Base-by-base conservation (phyloP, 1,140 invertebrate genomes). In the Paralvinella palmiformis region DNA sequence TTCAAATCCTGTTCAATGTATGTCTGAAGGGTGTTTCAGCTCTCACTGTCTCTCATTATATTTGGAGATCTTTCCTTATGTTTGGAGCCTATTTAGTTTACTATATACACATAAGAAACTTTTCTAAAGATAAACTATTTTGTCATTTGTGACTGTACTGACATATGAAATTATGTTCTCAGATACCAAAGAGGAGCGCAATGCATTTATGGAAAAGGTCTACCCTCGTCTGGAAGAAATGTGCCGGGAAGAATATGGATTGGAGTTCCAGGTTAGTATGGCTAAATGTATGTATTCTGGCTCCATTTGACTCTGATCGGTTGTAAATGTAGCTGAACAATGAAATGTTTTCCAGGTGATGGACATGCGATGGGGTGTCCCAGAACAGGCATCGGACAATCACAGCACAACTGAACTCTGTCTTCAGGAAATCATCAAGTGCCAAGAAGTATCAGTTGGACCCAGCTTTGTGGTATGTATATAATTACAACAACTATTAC, bases 101-200 rank as follows among this genome's bases (percentile, higher is more conserved):
- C n/a, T n/a, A n/a, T n/a, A n/a, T n/a, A n/a, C n/a, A n/a, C n/a
- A n/a, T n/a, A n/a, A n/a, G n/a, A n/a, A n/a, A n/a, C n/a, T n/a
- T n/a, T n/a, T n/a, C n/a, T n/a, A n/a, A n/a, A n/a, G n/a, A n/a
- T n/a, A n/a, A n/a, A n/a, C n/a, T n/a, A n/a, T n/a, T n/a, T n/a
- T n/a, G n/a, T n/a, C n/a, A n/a, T n/a, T n/a, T n/a, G n/a, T n/a
- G n/a, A n/a, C n/a, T n/a, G n/a, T n/a, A n/a, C n/a, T n/a, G n/a
- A n/a, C n/a, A n/a, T n/a, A n/a, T n/a, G n/a, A n/a, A 41, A 41
- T 13, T 41, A 20, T 22, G 50, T 53, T 20, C 27, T 20, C 50
- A 53, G 50, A 53, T 29, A 53, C 50, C 27, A 53, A 53, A 29
- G 50, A 53, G 27, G 50, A 53, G 50, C 7, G 50, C 7, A 53